Evolutionary conservation across 2,888 invertebrate genomes (phyloP), one percentile per base, ranked within the genome.

Genomic region (Synergus itoensis): DNA sequence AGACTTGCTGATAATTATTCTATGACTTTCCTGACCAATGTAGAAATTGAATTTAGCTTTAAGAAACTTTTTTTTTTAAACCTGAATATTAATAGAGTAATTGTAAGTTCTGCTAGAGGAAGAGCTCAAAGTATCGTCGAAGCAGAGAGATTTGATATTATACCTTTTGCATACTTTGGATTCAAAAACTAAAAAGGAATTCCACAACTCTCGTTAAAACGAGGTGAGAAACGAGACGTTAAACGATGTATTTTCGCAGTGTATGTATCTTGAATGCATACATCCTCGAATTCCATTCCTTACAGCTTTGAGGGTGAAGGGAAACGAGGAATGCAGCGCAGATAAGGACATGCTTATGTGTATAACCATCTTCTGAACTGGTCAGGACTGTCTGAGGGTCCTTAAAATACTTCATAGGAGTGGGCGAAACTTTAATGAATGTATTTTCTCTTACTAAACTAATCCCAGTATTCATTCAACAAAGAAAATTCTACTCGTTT

Each of bases 211-310:
- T 41, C 9, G 7, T 41, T 57, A 69, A 69, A 48, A 69, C 48
- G 21, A 69, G 69, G 69, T 69, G 69, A 69, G 69, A 69, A 48
- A 69, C 69, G 48, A 69, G 36, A 48, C 69, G 28, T 69, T 69
- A 69, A 69, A 69, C 48, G 45, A 28, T 69, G 69, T 69, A 69
- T 69, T 69, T 69, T 69, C 48, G 45, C 45, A 48, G 69, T 48
- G 45, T 28, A 28, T 48, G 69, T 69, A 48, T 69, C 69, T 48
- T 8, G 45, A 69, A 69, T 69, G 69, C n/a, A 53, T 45, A 28
- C 36, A 73, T 73, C 69, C 36, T 73, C 69, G 69, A 73, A 73
- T 73, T 73, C 69, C 53, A 36, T 73, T 73, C 36, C 69, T 73
- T 73, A 8, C 36, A 16, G 9, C 48, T 73, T 73, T n/a, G 28